Evolutionary conservation across 1,140 invertebrate genomes (phyloP).

Genomic region (Nasonia giraulti): DNA sequence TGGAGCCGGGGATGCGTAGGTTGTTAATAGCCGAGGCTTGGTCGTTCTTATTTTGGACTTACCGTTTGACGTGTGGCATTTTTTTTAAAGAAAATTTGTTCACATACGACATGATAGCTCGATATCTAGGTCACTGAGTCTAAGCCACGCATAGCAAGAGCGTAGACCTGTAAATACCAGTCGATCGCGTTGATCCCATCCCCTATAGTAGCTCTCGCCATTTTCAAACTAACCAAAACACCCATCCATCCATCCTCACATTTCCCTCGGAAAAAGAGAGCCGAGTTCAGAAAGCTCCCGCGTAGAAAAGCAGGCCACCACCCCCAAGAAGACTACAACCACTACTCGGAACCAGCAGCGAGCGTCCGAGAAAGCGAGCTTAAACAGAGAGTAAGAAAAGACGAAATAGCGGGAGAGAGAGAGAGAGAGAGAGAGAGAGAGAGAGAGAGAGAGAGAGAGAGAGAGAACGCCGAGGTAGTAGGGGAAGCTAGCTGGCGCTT

Average conservation of each 20-base stretch:
- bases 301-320: background rate
- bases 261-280: background rate
- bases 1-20: too few relatives aligned
- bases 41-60: too few relatives aligned
- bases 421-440: too few relatives aligned
- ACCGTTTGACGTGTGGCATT: too few relatives aligned
- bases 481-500: conserved; percentile 31
- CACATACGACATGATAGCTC: too few relatives aligned
- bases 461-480: background rate
- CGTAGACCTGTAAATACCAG: too few relatives aligned
- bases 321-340: background rate
- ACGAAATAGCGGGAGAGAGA: background rate
- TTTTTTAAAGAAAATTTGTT: too few relatives aligned
- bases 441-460: too few relatives aligned
- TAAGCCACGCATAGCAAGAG: too few relatives aligned
- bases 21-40: too few relatives aligned
- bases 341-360: background rate
- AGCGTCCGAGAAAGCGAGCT: background rate
- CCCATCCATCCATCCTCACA: background rate
- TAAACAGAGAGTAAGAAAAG: conserved; percentile 31
- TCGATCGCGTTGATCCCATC: background rate
- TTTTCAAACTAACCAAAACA: background rate
- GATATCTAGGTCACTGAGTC: too few relatives aligned
- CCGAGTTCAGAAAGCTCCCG: background rate
- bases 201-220: background rate